phyloP scores from a whole-genome alignment of 1,140 invertebrate species.

The Bombus balteatus region DNA sequence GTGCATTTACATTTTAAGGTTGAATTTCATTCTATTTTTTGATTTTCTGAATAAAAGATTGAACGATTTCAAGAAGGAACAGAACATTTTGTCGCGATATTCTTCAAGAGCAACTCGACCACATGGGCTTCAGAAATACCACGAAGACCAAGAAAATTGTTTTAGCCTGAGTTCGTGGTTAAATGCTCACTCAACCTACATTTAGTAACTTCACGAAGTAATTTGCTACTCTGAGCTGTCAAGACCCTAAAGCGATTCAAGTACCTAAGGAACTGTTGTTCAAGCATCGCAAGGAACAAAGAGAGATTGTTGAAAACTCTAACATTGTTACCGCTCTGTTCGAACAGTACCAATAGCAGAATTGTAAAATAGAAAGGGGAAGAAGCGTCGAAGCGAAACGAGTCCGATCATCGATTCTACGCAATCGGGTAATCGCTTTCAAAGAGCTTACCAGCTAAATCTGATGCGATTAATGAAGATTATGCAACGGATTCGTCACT shows the following conservation, averaged over 20 bases:
- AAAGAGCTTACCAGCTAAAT: not conserved
- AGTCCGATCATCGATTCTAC: not conserved
- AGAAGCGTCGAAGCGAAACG: not conserved
- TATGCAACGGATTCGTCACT: not conserved
- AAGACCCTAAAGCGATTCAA: conserved; percentile 44
- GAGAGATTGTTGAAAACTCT: conserved; percentile 54
- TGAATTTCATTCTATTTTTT: not conserved
- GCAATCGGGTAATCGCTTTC: conserved; percentile 1
- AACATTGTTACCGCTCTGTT: conserved; percentile 5
- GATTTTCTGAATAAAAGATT: not conserved
- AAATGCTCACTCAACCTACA: conserved; percentile 63
- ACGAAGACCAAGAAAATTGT: conserved; percentile 57
- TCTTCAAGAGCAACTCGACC: not conserved
- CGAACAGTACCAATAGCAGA: not conserved
- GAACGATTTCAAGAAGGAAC: not conserved
- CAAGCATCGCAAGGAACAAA: conserved; percentile 48
- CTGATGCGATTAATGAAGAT: conserved; percentile 16
- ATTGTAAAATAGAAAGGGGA: not conserved
- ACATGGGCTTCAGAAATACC: conserved; percentile 14
- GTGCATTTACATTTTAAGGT: not conserved
- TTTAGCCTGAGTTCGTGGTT: conserved; percentile 52
- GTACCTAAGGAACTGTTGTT: conserved; percentile 60
- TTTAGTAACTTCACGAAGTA: conserved; percentile 56
- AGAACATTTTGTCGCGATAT: not conserved
- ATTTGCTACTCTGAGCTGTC: conserved; percentile 60